phyloP scores from a whole-genome alignment of 2,797 vertebrate genomes.

The Meriones psammophilus region DNA sequence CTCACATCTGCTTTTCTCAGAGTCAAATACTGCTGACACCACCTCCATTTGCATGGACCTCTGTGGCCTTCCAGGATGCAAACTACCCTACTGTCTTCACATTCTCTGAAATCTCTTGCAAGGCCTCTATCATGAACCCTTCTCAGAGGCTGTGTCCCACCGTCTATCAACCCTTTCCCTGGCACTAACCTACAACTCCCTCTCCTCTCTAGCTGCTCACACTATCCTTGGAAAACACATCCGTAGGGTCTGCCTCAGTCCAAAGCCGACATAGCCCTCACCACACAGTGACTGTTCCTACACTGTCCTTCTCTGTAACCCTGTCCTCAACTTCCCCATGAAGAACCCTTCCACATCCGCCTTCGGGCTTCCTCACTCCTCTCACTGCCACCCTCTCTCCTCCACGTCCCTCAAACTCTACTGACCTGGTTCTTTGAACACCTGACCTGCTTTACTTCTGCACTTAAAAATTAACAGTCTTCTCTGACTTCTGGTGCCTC shows the following conservation, averaged over 20 bases:
- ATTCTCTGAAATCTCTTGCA: neutral
- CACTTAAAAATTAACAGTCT: neutral
- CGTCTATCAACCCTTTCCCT: neutral
- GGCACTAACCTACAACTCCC: neutral
- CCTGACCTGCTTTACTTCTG: neutral
- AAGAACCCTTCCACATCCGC: neutral
- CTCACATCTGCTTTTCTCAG: neutral
- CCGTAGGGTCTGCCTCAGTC: neutral
- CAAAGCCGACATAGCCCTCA: neutral
- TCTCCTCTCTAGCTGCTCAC: neutral
- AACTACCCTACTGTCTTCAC: neutral
- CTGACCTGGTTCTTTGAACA: neutral
- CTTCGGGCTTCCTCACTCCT: neutral
- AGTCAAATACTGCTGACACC: neutral
- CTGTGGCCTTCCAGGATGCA: neutral
- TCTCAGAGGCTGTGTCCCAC: neutral
- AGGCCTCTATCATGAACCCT: neutral
- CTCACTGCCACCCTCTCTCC: neutral
- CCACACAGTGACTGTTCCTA: neutral
- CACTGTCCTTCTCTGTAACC: neutral
- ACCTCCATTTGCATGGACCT: neutral
- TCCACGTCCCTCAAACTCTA: no score
- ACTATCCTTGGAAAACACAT: neutral
- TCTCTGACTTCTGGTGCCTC: neutral
- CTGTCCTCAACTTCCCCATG: neutral